A percentile compares a stretch with the other conserved stretches of the same genome.
Evolutionary conservation across 2,113 vertebrate species (phyloP).

Genomic region (Anthoscopus minutus): DNA sequence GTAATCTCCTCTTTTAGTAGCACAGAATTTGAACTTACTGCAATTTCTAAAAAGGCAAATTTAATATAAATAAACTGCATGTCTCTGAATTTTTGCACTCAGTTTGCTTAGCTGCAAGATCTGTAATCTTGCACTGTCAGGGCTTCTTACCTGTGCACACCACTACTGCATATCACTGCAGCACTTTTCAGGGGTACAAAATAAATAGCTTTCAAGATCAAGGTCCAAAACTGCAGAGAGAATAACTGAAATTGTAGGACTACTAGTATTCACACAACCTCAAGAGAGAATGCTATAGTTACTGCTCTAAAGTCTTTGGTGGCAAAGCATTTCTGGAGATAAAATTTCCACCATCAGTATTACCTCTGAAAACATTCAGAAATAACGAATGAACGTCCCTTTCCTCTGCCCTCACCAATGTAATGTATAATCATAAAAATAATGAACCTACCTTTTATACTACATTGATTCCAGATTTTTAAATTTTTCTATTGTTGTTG

Average conservation of each 20-base stretch:
- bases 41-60: neutral
- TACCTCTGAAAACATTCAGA: neutral
- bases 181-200: neutral
- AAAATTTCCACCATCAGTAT: neutral
- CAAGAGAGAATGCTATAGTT: neutral
- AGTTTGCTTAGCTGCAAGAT: neutral
- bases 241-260: neutral
- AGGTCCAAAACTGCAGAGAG: neutral
- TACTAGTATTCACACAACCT: neutral
- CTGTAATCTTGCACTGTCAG: neutral
- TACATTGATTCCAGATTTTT: neutral
- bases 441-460: neutral
- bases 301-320: neutral
- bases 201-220: neutral
- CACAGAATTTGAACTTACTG: rapidly evolving
- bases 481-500: neutral
- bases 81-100: neutral
- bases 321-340: neutral
- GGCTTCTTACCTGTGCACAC: neutral
- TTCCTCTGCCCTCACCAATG: neutral
- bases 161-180: neutral
- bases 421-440: neutral
- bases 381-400: neutral
- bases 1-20: neutral
- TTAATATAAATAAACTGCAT: neutral